phyloP scores from a whole-genome alignment of 2,113 vertebrate genomes.

The Cnemophilus loriae region DNA sequence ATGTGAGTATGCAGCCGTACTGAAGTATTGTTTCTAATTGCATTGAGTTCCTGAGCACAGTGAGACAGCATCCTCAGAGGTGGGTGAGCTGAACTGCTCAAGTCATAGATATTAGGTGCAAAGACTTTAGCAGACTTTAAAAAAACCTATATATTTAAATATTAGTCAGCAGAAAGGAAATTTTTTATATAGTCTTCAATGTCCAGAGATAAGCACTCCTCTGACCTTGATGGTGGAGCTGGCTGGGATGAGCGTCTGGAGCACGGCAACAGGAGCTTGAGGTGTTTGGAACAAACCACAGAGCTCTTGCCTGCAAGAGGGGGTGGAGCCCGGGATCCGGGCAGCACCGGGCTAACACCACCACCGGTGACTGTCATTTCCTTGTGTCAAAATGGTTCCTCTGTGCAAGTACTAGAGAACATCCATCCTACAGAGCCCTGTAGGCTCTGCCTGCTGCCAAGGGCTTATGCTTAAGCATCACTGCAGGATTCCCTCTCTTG shows the following conservation, averaged over 20 bases:
- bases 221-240: neutral
- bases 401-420: neutral
- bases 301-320: neutral
- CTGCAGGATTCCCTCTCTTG: neutral
- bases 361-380: neutral
- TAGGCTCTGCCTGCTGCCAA: neutral
- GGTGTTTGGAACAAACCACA: neutral
- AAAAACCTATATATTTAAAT: neutral
- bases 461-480: neutral
- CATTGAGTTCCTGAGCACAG: neutral
- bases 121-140: neutral
- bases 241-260: neutral
- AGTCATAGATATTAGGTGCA: neutral
- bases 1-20: constrained; percentile 69
- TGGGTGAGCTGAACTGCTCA: neutral
- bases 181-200: neutral
- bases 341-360: rapidly evolving
- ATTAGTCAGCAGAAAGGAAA: neutral
- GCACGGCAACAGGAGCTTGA: rapidly evolving
- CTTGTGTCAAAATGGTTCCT: neutral
- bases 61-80: neutral
- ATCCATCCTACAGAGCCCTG: rapidly evolving
- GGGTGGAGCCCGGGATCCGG: neutral
- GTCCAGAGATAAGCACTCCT: neutral
- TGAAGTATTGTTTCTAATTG: neutral